A percentile compares a stretch with the other conserved stretches of the same genome.
phyloP scores from a whole-genome alignment of 2,113 vertebrate genomes.

The Platichthys stellatus region DNA sequence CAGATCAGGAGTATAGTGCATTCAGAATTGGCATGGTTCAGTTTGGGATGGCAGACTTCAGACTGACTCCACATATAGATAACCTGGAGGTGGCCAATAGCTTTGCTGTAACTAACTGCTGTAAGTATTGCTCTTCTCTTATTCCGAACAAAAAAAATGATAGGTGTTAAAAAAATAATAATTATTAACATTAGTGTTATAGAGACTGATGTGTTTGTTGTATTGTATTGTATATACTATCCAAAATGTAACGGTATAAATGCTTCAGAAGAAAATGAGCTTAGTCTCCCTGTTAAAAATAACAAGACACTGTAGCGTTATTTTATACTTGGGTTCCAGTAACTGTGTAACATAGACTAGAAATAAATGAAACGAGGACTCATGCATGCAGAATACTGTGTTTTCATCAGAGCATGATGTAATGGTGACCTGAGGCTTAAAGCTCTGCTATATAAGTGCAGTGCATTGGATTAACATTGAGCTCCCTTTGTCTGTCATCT shows the following conservation, averaged over 20 bases:
- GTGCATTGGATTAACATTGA: conserved; percentile 7
- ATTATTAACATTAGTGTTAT: too few species aligned
- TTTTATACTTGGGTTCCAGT: not conserved
- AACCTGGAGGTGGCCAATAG: conserved; percentile 97
- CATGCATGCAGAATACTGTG: not conserved
- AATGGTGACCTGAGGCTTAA: conserved; percentile 33
- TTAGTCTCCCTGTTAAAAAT: too few species aligned
- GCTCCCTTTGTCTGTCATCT: not conserved
- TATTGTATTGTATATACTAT: too few species aligned
- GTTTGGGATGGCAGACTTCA: conserved; percentile 91
- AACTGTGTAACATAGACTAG: not conserved
- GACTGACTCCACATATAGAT: conserved; percentile 94
- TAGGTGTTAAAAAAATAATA: too few species aligned
- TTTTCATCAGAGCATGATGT: conserved; percentile 35
- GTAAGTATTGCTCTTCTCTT: conserved; percentile 82
- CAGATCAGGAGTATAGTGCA: conserved; percentile 96
- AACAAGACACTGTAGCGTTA: not conserved
- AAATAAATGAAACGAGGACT: not conserved
- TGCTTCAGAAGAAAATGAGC: too few species aligned
- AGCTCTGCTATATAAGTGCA: conserved; percentile 28
- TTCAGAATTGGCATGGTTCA: conserved; percentile 95
- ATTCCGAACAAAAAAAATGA: not conserved
- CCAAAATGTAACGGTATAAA: too few species aligned
- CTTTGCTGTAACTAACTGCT: conserved; percentile 96
- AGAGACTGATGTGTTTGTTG: too few species aligned